Percentiles rank a stretch among this genome's conserved stretches.
phyloP scores from a whole-genome alignment of 2,113 vertebrate species.

The Holacanthus passer region DNA sequence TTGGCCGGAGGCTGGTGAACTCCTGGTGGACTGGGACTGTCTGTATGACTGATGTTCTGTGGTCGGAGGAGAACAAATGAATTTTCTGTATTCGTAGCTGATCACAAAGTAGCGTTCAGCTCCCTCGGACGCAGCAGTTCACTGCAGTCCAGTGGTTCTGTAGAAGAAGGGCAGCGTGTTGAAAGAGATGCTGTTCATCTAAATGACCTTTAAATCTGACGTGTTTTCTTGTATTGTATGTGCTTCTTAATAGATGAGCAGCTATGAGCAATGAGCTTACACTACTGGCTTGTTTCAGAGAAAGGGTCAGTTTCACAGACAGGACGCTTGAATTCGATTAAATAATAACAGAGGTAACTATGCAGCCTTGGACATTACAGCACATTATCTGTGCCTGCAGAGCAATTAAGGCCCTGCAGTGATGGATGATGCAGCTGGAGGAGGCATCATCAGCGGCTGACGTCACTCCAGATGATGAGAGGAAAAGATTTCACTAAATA shows the following conservation, averaged over 20 bases:
- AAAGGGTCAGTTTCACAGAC: neutral
- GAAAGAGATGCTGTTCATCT: slow-evolving; percentile 18
- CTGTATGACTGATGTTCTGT: slow-evolving; percentile 66
- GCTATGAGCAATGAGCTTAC: too few species aligned
- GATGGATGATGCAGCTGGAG: neutral
- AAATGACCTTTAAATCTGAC: slow-evolving; percentile 11
- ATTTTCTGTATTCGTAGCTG: slow-evolving; percentile 65
- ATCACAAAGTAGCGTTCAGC: slow-evolving; percentile 40
- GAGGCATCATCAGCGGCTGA: neutral
- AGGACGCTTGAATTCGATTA: neutral
- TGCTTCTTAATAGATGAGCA: neutral
- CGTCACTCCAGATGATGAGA: neutral
- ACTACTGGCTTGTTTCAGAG: too few species aligned
- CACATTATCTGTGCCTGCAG: neutral
- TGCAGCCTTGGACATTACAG: neutral
- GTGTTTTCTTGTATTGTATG: neutral
- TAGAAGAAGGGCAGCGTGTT: slow-evolving; percentile 10
- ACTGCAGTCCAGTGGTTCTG: slow-evolving; percentile 16
- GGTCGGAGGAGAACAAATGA: slow-evolving; percentile 62
- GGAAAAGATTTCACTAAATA: neutral
- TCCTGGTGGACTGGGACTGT: slow-evolving; percentile 59
- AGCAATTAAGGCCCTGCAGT: neutral
- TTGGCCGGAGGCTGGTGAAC: slow-evolving; percentile 55
- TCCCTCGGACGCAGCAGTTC: neutral
- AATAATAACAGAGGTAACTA: neutral